Evolutionary conservation across 1,140 invertebrate genomes (phyloP), one percentile per base, ranked within the genome.

Genomic region (Popillia japonica): DNA sequence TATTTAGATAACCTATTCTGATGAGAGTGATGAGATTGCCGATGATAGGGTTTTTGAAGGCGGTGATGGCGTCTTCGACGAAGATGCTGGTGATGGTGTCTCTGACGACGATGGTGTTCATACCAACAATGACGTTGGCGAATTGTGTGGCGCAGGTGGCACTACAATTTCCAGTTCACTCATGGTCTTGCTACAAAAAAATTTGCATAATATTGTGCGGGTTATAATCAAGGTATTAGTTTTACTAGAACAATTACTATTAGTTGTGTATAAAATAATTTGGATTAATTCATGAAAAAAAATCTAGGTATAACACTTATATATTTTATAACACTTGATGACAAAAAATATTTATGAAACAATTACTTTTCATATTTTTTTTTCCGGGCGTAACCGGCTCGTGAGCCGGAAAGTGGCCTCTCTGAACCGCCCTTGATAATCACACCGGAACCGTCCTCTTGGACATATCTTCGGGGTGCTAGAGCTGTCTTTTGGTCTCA

Each of bases 211-310:
- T 48, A 48, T 48, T 48, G 44, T 48, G 44, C 10, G 44, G 44
- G 44, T 48, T 48, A 11, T 48, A 48, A 48, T 48, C 44, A 48
- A 48, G 44, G 44, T 48, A n/a, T 48, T 48, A 48, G 10, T 48
- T 48, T 48, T 48, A 48, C 44, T 48, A 48, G 44, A 6, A n/a
- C n/a, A n/a, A n/a, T n/a, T n/a, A n/a, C n/a, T n/a, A n/a, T n/a
- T n/a, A n/a, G n/a, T n/a, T n/a, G 44, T 48, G 44, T 48, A 48
- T 48, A 48, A 48, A 48, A 48, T 48, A 48, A 48, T 48, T 48
- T 48, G 44, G 3, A 48, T 48, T 48, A 48, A 48, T 48, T 10
- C 44, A 48, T 48, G 44, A 48, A 48, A 48, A 48, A 48, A 10
- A 48, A 48, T 48, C 3, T 48, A 48, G 44, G 3, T 48, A 48